Base-by-base conservation (phyloP, 2,113 vertebrate species). In the Gasterosteus aculeatus region DNA sequence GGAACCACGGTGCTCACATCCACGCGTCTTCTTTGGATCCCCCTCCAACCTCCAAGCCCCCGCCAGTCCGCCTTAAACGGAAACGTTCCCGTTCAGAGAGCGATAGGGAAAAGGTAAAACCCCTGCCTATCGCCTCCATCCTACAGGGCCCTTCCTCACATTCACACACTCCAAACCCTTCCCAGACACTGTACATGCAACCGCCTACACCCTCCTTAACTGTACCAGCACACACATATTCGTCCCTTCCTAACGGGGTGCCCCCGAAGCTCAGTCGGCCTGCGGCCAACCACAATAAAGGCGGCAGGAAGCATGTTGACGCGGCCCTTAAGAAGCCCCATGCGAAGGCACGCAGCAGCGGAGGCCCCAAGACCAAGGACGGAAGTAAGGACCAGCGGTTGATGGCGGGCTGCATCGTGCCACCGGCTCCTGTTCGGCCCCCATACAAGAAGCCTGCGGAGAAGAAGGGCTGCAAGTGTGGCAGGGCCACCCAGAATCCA, bases 401-500 rank as follows among this genome's bases (percentile, higher is more conserved):
- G 83, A 91, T 96, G 83, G 92, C 95, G 67, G 95, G 96, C 93
- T 97, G 95, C 12, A 88, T 97, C 82, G 93, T 96, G 87, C 94
- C 97, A 3, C 93, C 95, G 72, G 95, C 95, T 58, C 96, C 96
- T 0, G 95, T 95, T 68, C 97, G 97, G 92, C 96, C 96, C 89
- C 96, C 96, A 5, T 98, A 98, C 53, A 99, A 98, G 94, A 99
- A 99, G 88, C 95, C 96, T 29, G 97, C 96, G 84, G 98, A 99
- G 91, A 99, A 98, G 93, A 99, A 98, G 88, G 98, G 98, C 83
- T 99, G 98, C 83, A 98, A 99, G 93, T 99, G 98, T 94, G 98
- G 98, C 90, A 95, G 97, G 92, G 97, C 98, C 85, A 99, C 97
- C 75, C 98, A 99, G 95, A 99, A 99, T 94, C 98, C 98, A 92